These are phyloP conservation scores for Spea hammondii DNA, from an alignment of 2,797 vertebrate genomes.

Conservation along the genomic window DNA sequence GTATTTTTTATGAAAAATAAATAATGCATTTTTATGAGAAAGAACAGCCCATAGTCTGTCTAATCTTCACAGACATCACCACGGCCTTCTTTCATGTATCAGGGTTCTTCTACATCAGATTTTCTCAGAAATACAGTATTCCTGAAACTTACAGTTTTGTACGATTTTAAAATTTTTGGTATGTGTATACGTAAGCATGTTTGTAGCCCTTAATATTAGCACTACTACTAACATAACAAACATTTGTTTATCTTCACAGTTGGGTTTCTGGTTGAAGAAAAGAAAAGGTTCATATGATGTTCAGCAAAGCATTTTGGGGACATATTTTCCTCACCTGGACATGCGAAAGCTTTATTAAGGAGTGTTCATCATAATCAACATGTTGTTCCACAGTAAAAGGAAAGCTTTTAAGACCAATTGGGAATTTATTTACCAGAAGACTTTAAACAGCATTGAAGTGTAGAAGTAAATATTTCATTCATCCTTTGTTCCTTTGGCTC, in stretches of 20 bases:
- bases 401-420: not conserved
- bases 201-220: no score
- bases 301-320: conserved; percentile 47
- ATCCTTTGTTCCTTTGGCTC: no score
- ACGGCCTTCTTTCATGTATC: no score
- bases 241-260: conserved; percentile 43
- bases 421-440: not conserved
- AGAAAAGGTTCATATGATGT: conserved; percentile 57
- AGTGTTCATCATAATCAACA: not conserved
- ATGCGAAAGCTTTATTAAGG: conserved; percentile 56
- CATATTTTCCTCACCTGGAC: conserved; percentile 59
- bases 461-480: no score
- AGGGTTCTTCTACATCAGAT: no score
- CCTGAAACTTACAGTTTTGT: no score
- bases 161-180: not conserved
- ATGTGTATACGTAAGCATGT: not conserved
- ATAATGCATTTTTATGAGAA: no score
- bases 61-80: no score
- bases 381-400: not conserved
- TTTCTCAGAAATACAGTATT: no score
- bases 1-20: no score
- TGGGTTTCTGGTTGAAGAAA: conserved; percentile 52
- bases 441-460: not conserved
- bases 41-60: no score
- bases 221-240: no score